Conservation (phyloP, 1,140 invertebrate genomes). For the Coenobita brevimanus region DNA sequence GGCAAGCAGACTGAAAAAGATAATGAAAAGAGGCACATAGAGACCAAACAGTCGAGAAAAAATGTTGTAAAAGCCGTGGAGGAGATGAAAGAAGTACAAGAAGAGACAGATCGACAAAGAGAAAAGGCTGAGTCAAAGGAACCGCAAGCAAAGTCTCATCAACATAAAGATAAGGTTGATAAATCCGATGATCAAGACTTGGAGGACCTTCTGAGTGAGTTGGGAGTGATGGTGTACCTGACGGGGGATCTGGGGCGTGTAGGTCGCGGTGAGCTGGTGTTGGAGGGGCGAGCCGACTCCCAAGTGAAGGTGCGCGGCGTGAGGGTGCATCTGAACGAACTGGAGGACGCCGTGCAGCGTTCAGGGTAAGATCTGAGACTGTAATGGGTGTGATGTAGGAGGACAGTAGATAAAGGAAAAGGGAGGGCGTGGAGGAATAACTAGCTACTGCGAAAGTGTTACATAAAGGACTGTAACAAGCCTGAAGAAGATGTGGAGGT, state of each 20-base stretch:
- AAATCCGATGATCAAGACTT: no score
- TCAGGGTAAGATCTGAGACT: conserved; percentile 33
- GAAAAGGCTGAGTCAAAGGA: no score
- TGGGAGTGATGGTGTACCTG: conserved; percentile 25
- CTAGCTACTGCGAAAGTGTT: no score
- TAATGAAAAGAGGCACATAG: no score
- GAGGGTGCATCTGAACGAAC: conserved; percentile 37
- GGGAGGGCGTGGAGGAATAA: no score
- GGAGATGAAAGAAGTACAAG: no score
- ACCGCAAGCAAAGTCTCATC: not conserved
- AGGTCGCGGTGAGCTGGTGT: conserved; percentile 29
- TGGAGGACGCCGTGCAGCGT: conserved; percentile 44
- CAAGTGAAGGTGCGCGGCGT: conserved; percentile 56
- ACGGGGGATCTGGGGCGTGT: conserved; percentile 52
- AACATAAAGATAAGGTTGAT: no score
- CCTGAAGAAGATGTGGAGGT: no score
- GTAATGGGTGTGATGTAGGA: not conserved
- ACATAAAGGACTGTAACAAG: no score
- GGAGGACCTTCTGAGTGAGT: not conserved
- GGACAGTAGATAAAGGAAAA: not conserved
- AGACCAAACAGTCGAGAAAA: no score
- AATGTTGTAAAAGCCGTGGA: no score
- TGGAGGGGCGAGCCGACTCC: conserved; percentile 39
- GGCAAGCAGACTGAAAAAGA: no score
- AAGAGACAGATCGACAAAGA: not conserved